phyloP scores from a whole-genome alignment of 2,113 vertebrate genomes.

The Uropsilus gracilis region DNA sequence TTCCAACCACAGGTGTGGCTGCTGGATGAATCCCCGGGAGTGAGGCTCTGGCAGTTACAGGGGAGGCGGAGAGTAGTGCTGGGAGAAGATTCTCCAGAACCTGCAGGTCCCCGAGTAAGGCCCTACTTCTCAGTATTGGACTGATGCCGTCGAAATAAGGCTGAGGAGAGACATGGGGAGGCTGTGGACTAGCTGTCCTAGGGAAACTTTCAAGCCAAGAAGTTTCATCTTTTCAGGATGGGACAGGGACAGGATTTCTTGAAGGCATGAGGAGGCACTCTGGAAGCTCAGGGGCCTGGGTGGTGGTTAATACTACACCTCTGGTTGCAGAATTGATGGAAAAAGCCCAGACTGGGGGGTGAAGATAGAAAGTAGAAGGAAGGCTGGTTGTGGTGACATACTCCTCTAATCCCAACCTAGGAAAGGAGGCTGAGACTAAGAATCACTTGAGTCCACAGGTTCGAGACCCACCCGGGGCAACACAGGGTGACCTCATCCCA shows the following conservation, averaged over 20 bases:
- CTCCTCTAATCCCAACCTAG: no score
- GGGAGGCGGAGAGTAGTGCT: background rate
- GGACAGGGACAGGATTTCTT: background rate
- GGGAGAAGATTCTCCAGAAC: background rate
- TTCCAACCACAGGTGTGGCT: constrained; percentile 72
- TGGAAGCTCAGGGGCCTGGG: background rate
- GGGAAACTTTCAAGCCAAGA: background rate
- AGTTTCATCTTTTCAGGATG: background rate
- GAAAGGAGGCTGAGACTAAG: no score
- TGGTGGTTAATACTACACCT: background rate
- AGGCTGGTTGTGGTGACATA: no score
- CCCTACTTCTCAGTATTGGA: background rate
- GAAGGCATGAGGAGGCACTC: background rate
- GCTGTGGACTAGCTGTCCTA: background rate
- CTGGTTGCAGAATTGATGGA: background rate
- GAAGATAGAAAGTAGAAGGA: background rate
- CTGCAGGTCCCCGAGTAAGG: background rate
- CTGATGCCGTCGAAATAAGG: background rate
- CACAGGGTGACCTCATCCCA: no score
- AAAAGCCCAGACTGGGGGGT: background rate
- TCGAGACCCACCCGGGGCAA: no score
- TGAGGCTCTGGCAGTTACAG: background rate
- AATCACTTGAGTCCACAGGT: no score
- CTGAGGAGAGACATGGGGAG: no score
- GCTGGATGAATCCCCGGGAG: background rate